Evolutionary conservation across 2,113 vertebrate species (phyloP).

Genomic region (Sclerurus mexicanus): DNA sequence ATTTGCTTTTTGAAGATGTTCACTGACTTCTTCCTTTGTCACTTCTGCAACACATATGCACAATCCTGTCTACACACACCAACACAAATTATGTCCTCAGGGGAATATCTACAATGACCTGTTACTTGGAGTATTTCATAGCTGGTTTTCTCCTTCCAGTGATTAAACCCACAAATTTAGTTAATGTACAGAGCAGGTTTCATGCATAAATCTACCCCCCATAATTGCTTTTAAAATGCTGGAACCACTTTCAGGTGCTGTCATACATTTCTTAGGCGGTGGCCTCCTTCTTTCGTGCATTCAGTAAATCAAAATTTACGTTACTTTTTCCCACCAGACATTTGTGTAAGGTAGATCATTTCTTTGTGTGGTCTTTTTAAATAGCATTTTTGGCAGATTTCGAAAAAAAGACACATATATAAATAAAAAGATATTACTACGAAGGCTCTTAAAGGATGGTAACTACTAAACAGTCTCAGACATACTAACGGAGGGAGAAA

Average conservation of each 20-base stretch:
- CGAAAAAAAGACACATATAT: background rate
- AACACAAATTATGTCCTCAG: background rate
- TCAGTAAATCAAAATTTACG: slow-evolving; percentile 55
- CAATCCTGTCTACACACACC: slow-evolving; percentile 3
- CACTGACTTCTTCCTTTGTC: slow-evolving; percentile 14
- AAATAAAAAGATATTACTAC: slow-evolving; percentile 25
- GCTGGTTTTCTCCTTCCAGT: slow-evolving; percentile 47
- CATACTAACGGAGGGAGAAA: background rate
- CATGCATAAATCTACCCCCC: slow-evolving; percentile 42
- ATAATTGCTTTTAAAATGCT: slow-evolving; percentile 70
- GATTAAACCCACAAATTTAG: slow-evolving; percentile 68
- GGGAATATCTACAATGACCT: slow-evolving; percentile 24
- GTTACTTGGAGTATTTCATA: slow-evolving; percentile 22
- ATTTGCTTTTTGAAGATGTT: slow-evolving; percentile 50
- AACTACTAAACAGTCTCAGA: background rate
- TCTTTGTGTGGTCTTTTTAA: slow-evolving; percentile 53
- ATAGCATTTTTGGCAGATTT: slow-evolving; percentile 35
- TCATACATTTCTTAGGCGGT: slow-evolving; percentile 52
- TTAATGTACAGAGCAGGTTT: slow-evolving; percentile 68
- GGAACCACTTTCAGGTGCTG: slow-evolving; percentile 45
- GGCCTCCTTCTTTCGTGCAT: slow-evolving; percentile 28
- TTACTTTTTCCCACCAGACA: slow-evolving; percentile 2
- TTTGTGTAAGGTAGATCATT: background rate
- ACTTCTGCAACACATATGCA: background rate
- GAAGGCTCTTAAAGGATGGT: slow-evolving; percentile 14